These are phyloP conservation scores for Nysson spinosus DNA, from an alignment of 2,888 invertebrate species.

Conservation along the genomic window DNA sequence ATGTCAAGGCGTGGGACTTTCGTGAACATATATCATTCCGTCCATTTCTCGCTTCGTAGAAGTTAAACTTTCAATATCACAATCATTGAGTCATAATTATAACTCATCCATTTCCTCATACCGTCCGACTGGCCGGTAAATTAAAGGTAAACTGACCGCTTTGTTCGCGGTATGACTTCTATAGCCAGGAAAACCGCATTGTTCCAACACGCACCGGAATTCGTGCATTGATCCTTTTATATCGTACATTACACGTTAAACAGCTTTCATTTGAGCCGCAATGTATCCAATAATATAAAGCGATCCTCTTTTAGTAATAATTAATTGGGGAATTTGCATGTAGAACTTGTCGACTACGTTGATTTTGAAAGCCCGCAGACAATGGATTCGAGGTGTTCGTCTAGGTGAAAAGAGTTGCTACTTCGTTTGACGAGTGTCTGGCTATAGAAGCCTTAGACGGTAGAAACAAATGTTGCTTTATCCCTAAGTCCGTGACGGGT, in stretches of 20 bases:
- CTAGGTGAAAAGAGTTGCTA: too few species aligned
- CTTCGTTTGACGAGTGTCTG: too few species aligned
- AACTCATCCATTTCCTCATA: conserved; percentile 5
- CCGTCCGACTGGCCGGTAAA: background rate
- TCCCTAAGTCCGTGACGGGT: background rate
- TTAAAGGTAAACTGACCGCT: conserved; percentile 25
- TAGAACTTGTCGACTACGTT: too few species aligned
- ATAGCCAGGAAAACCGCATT: conserved; percentile 18
- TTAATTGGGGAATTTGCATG: too few species aligned
- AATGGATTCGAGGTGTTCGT: too few species aligned
- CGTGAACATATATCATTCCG: conserved; percentile 27
- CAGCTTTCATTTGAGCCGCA: background rate
- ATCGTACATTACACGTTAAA: background rate
- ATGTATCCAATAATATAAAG: background rate
- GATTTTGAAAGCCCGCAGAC: too few species aligned
- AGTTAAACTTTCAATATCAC: conserved; percentile 44
- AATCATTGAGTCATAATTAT: conserved; percentile 44
- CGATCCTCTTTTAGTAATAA: too few species aligned
- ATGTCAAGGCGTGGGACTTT: conserved; percentile 42
- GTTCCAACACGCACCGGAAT: conserved; percentile 14
- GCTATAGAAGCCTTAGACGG: background rate
- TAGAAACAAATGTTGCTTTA: conserved; percentile 2
- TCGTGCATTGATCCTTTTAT: conserved; percentile 1
- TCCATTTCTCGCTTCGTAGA: conserved; percentile 26
- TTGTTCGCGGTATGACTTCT: conserved; percentile 2